Base-by-base conservation (phyloP, 2,888 invertebrate genomes). In the Eumerus sabulonum region DNA sequence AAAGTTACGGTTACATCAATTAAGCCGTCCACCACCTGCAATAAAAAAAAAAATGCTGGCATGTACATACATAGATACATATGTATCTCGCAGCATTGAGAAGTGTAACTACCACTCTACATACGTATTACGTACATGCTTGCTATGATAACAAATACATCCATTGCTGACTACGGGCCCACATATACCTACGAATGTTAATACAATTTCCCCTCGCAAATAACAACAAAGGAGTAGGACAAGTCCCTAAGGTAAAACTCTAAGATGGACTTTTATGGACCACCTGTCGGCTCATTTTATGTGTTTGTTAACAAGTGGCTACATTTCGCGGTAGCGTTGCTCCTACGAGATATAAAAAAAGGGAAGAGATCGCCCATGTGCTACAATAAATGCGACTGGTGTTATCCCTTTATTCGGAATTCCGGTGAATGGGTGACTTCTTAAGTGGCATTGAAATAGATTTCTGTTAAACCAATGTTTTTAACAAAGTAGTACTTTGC, bases 251-350 rank as follows among this genome's bases (percentile, higher is more conserved):
- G 85, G 85, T 83, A 73, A 83, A 85, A 86, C 85, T 84, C 83
- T 84, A 68, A 84, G 83, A 84, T 85, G 83, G 74, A 81, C 83
- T 84, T 87, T 86, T 85, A 86, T 85, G 84, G 84, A 85, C 84
- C 86, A 87, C 87, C 87, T 86, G 86, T 85, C 85, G 85, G 72
- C 44, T 38, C 50, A 53, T 27, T 57, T 38, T 54, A 68, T 59
- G 72, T 81, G 70, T 82, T 81, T 56, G 54, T 56, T 48, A 45
- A 40, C 59, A 67, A 76, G 60, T 40, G 66, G 64, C 60, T 53
- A 50, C 54, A 12, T 63, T 45, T 71, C 36, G 54, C 53, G 64
- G 27, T 7, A 27, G 27, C 27, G 27, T 2, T 27, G n/a, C 27
- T 27, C 2, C 27, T 27, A 27, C 7, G 27, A 7, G 27, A 7